Conservation (phyloP, 2,797 vertebrate species). For the Lacerta agilis region DNA sequence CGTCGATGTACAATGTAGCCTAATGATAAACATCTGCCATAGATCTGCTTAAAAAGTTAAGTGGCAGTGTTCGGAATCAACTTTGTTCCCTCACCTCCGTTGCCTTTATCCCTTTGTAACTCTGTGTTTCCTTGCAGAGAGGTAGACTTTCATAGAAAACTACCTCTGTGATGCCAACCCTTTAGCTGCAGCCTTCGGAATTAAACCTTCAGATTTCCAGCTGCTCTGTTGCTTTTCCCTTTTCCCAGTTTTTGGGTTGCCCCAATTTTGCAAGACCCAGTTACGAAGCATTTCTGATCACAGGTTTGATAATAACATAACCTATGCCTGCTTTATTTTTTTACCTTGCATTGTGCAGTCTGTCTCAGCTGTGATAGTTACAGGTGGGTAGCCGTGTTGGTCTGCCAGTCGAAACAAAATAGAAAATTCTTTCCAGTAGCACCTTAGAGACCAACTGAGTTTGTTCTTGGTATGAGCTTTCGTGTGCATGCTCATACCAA, state of each 20-base stretch:
- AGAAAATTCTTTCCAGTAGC: no score
- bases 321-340: no score
- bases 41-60: not conserved
- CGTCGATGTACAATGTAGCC: not conserved
- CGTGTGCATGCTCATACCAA: no score
- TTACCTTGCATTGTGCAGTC: no score
- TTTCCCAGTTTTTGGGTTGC: not conserved
- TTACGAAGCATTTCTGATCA: no score
- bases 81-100: not conserved
- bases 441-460: no score
- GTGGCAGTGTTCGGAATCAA: not conserved
- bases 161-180: not conserved
- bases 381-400: no score
- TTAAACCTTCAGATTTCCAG: not conserved
- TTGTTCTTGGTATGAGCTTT: no score
- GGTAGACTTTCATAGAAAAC: not conserved
- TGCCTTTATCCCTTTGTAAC: not conserved
- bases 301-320: no score
- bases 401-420: no score
- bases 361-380: no score
- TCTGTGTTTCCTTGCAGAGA: not conserved
- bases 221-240: not conserved
- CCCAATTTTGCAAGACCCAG: no score
- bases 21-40: accelerated
- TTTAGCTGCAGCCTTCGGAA: not conserved